Base-by-base conservation (phyloP, 2,888 invertebrate genomes). In the Rhamnusium bicolor region DNA sequence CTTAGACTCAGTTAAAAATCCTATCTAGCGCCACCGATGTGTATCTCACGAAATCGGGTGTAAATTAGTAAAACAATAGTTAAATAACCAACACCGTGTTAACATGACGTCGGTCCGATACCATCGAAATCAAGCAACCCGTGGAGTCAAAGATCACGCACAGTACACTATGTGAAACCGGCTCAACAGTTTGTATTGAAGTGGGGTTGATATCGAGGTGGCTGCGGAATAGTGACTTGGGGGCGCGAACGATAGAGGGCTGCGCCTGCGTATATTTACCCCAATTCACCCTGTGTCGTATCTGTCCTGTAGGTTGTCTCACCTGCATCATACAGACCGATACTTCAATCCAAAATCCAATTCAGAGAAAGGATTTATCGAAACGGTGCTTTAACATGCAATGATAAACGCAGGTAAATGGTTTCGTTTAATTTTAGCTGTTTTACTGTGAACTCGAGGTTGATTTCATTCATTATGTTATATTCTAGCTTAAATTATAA, bases 191-290 rank as follows among this genome's bases (percentile, higher is more conserved):
- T 89, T 84, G 83, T 81, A 84, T 84, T 84, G 85, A 85, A 85
- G 85, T 86, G 86, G 87, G 86, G 86, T 81, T 80, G 82, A 69
- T 72, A 62, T 73, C 56, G 67, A 73, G 66, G 66, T 66, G 72
- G 70, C 78, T 79, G 81, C 81, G 80, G 72, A 74, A 75, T 69
- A 62, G 86, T 84, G 84, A 85, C 85, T 82, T 84, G 83, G 83
- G 85, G 87, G 86, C 85, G 85, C 86, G 85, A 86, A 88, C 84
- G 86, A 84, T 86, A 86, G 85, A 84, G 85, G 83, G 81, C 87
- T 88, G 89, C 90, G 89, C 90, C 89, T 88, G 89, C 87, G 87
- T 84, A 78, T 79, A 77, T 77, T 69, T 81, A 81, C 81, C 82
- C 72, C 73, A 66, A 78, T 74, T 84, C 85, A 81, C 85, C 85